Conservation (phyloP, 2,888 invertebrate genomes). For the Caradrina clavipalpis region DNA sequence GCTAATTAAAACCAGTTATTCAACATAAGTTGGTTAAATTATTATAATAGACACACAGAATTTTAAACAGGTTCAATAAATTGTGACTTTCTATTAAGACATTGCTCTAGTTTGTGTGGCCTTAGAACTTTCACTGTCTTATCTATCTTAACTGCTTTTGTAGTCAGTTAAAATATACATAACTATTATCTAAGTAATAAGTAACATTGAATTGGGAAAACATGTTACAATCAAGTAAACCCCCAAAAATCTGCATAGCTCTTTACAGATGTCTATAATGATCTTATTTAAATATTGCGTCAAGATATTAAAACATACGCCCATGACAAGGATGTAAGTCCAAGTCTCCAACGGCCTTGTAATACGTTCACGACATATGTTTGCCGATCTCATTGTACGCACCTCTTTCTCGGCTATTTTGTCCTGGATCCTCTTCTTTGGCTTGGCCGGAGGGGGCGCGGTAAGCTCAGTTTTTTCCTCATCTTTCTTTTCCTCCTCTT, state of each 20-base stretch:
- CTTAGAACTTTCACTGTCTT: conserved; percentile 36
- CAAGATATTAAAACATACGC: conserved; percentile 23
- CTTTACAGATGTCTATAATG: background rate
- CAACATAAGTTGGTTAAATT: background rate
- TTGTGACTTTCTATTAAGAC: conserved; percentile 47
- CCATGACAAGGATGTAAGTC: conserved; percentile 24
- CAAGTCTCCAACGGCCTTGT: conserved; percentile 48
- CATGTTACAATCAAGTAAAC: background rate
- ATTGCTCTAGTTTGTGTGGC: conserved; percentile 33
- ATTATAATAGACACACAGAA: conserved; percentile 20
- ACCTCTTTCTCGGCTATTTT: conserved; percentile 98
- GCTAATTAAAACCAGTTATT: conserved; percentile 11
- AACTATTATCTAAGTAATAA: background rate
- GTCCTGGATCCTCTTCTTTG: conserved; percentile 94
- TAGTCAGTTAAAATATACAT: background rate
- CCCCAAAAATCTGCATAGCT: too few relatives aligned
- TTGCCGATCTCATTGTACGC: conserved; percentile 59
- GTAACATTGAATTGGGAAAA: background rate
- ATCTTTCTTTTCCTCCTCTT: conserved; percentile 95
- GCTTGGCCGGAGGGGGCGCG: conserved; percentile 92
- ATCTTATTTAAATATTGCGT: conserved; percentile 7
- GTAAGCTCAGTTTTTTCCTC: conserved; percentile 92
- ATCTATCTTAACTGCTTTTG: background rate
- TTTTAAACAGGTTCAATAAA: conserved; percentile 35
- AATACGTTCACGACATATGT: conserved; percentile 57